These are phyloP conservation scores for Novumbra hubbsi DNA, from an alignment of 2,797 vertebrate genomes.

Conservation along the genomic window DNA sequence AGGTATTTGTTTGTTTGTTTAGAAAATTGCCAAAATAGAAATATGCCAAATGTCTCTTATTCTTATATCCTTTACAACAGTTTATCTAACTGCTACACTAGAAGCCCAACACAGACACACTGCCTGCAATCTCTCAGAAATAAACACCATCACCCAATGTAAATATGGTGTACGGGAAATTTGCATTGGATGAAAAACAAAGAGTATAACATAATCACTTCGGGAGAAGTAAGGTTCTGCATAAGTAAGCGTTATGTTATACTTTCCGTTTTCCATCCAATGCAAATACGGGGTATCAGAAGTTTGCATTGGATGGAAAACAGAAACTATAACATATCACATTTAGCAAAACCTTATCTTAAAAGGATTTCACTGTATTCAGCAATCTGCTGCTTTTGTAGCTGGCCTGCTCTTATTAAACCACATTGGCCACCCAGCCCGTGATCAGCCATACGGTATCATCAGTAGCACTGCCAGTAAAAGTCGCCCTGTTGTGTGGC, in stretches of 20 bases:
- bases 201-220: too few species aligned
- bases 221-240: too few species aligned
- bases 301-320: too few species aligned
- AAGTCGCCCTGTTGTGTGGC: constrained; percentile 39
- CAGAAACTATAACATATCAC: too few species aligned
- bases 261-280: too few species aligned
- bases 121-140: not conserved
- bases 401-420: not conserved
- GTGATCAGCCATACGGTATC: constrained; percentile 14
- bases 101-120: not conserved
- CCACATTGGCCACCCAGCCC: constrained; percentile 1
- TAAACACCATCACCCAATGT: not conserved
- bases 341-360: too few species aligned
- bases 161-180: too few species aligned
- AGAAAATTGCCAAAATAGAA: too few species aligned
- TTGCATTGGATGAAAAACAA: too few species aligned
- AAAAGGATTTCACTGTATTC: not conserved
- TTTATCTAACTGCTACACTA: not conserved
- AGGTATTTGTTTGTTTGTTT: constrained; percentile 14
- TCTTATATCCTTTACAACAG: not conserved
- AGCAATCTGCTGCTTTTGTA: not conserved
- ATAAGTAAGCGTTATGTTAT: too few species aligned
- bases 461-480: constrained; percentile 32
- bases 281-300: too few species aligned
- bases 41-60: too few species aligned